Evolutionary conservation across 2,113 vertebrate genomes (phyloP), one percentile per base, ranked within the genome.

Genomic region (Bubo blakistoni): DNA sequence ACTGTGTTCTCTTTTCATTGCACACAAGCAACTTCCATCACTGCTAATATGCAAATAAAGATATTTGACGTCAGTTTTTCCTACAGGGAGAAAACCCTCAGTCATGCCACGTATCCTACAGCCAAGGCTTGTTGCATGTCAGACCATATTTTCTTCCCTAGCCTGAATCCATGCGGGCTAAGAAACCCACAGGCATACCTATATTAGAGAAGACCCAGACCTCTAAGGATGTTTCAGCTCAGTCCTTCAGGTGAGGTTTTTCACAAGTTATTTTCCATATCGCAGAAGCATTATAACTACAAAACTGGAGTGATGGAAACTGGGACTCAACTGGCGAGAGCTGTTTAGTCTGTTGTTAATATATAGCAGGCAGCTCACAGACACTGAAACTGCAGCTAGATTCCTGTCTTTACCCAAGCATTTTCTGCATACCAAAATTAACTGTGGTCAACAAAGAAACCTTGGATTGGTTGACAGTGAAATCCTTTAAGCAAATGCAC

Each of bases 381-480:
- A 65, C 70, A 34, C 49, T 49, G 83, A 34, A 89, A 69, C 36
- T 62, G 66, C 90, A 79, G 40, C 61, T 49, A 71, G 15, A 67
- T 88, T 92, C 78, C 67, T 77, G 74, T 57, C 92, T 80, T 61
- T 83, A 77, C 74, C 58, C 85, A 88, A 63, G 90, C 66, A 94
- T 96, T 95, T 95, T 96, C 88, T 94, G 88, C 94, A 94, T 94
- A 86, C 92, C 94, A 90, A 77, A 93, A 81, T 93, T 61, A 73
- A 80, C 88, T 94, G 96, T 61, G 74, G 88, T 94, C 88, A 80
- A 70, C 36, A 69, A 69, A 77, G 90, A 83, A 87, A 77, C 62
- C 51, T 42, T 38, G 79, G 93, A 91, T 77, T 82, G 79, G 79
- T 70, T 0, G 7, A 55, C 67, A 70, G 62, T 30, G 74, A 87